A percentile compares a stretch with the other conserved stretches of the same genome.
Conservation (phyloP, 2,113 vertebrate genomes). For the Campylomormyrus tamandua region DNA sequence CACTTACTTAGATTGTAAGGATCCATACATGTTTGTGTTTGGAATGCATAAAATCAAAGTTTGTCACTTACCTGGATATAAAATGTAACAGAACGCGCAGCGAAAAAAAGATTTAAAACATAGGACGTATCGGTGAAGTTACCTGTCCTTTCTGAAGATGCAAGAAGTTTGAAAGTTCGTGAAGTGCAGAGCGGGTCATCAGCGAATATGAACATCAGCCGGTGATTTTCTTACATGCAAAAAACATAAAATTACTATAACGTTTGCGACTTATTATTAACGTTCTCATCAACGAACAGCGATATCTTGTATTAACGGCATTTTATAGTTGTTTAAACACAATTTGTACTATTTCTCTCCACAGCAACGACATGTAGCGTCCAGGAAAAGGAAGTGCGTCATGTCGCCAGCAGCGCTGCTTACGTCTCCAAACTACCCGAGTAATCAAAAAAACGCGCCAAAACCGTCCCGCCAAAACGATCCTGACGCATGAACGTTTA, state of each 20-base stretch:
- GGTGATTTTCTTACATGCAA: not conserved
- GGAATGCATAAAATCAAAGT: not conserved
- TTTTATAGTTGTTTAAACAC: not conserved
- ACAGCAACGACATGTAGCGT: not conserved
- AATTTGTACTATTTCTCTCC: not conserved
- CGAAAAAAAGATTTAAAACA: not conserved
- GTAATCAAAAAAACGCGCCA: not conserved
- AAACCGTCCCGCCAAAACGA: not conserved
- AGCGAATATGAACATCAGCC: not conserved
- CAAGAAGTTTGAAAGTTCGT: constrained; percentile 22
- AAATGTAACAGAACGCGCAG: not conserved
- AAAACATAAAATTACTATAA: not conserved
- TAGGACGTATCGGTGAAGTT: not conserved
- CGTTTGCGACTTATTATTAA: not conserved
- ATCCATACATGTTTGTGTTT: not conserved
- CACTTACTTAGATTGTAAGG: not conserved
- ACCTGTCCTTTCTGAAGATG: constrained; percentile 37
- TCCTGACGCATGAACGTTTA: not conserved
- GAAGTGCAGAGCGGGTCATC: constrained; percentile 11
- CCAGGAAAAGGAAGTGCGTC: constrained; percentile 38
- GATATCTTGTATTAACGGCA: not conserved
- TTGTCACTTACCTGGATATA: not conserved
- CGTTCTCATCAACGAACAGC: not conserved
- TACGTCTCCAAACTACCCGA: not conserved
- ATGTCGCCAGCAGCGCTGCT: constrained; percentile 16